Evolutionary conservation across 2,113 vertebrate species (phyloP).

Genomic region (Haplochromis vanheusdeni): DNA sequence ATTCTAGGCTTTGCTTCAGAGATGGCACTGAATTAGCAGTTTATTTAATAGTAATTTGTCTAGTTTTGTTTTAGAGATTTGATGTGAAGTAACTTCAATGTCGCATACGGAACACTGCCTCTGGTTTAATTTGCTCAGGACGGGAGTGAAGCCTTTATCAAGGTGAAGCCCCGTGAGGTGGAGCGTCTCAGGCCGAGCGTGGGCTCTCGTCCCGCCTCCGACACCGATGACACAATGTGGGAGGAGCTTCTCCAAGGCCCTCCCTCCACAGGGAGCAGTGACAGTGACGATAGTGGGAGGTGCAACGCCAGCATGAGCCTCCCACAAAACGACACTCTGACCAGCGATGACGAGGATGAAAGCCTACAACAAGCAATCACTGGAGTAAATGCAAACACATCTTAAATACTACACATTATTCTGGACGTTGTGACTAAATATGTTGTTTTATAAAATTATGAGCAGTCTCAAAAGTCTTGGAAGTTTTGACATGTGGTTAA

Average conservation of each 20-base stretch:
- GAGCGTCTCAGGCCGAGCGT: slow-evolving; percentile 72
- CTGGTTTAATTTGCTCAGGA: slow-evolving; percentile 36
- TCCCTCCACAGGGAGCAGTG: slow-evolving; percentile 81
- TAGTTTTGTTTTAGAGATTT: background rate
- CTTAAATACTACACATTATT: background rate
- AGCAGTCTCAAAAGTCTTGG: background rate
- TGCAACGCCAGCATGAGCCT: slow-evolving; percentile 32
- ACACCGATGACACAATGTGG: slow-evolving; percentile 94
- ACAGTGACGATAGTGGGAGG: slow-evolving; percentile 75
- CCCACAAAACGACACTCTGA: slow-evolving; percentile 53
- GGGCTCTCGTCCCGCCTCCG: slow-evolving; percentile 81
- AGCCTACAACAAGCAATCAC: slow-evolving; percentile 79
- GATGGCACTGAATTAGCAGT: background rate
- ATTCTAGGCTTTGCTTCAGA: background rate
- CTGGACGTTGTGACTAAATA: background rate
- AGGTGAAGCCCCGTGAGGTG: slow-evolving; percentile 29
- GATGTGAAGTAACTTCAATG: background rate
- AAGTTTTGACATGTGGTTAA: background rate
- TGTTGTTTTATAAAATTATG: background rate
- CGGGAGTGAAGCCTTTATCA: background rate
- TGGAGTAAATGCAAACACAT: slow-evolving; percentile 11
- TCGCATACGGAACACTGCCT: background rate
- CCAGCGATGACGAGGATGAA: slow-evolving; percentile 81
- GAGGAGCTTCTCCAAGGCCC: slow-evolving; percentile 91
- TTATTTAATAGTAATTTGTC: background rate